These are phyloP conservation scores for Lycaena phlaeas DNA, from an alignment of 2,888 invertebrate genomes.

Conservation along the genomic window DNA sequence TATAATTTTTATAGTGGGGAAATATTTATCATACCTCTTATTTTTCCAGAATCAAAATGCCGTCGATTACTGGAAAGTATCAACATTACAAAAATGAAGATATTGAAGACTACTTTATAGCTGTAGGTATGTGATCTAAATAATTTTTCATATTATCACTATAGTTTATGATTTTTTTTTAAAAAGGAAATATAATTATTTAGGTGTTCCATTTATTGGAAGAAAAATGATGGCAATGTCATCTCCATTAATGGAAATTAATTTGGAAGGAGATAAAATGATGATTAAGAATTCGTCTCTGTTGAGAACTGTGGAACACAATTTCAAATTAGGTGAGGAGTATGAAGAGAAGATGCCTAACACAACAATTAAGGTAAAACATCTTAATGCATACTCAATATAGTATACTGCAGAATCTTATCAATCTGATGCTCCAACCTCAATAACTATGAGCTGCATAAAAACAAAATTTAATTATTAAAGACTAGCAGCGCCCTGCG, in stretches of 20 bases:
- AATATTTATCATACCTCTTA: background rate
- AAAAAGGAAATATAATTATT: slow-evolving; percentile 13
- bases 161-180: background rate
- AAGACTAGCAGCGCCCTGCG: no score
- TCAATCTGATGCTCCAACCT: no score
- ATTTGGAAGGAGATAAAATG: slow-evolving; percentile 68
- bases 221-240: slow-evolving; percentile 77
- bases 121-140: slow-evolving; percentile 63
- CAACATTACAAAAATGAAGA: slow-evolving; percentile 77
- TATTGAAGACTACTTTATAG: slow-evolving; percentile 76
- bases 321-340: slow-evolving; percentile 74
- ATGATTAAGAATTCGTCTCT: slow-evolving; percentile 71
- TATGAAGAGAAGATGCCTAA: slow-evolving; percentile 78
- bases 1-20: background rate
- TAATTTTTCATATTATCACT: background rate
- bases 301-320: slow-evolving; percentile 65
- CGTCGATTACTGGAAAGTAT: slow-evolving; percentile 74
- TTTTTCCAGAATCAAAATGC: slow-evolving; percentile 47
- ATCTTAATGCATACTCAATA: no score
- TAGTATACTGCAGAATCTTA: no score
- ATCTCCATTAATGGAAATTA: slow-evolving; percentile 74
- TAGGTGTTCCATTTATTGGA: slow-evolving; percentile 77
- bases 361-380: slow-evolving; percentile 49
- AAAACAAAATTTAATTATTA: no score
- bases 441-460: no score